Conservation (phyloP, 2,113 vertebrate species). For the Protomyctophum bolini region DNA sequence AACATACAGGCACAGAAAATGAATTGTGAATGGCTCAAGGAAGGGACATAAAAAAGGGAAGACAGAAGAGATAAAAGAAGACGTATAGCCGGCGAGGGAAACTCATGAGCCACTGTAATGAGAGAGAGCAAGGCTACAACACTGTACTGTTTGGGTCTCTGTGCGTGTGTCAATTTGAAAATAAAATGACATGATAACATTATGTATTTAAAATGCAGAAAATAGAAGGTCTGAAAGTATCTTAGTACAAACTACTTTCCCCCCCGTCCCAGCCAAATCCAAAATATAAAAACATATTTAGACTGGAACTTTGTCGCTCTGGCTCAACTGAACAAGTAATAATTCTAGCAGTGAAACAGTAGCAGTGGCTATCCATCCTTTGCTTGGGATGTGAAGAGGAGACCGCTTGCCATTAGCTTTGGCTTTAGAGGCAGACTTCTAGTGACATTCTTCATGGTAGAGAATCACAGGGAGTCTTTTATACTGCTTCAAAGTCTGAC, state of each 20-base stretch:
- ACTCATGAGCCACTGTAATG: conserved; percentile 3
- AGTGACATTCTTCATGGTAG: too few relatives aligned
- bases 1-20: neutral
- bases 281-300: too few relatives aligned
- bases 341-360: neutral
- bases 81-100: neutral
- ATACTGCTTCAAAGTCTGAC: too few relatives aligned
- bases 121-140: conserved; percentile 39
- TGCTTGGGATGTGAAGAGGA: neutral
- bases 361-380: neutral
- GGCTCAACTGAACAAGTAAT: conserved; percentile 26
- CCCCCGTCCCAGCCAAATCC: too few relatives aligned
- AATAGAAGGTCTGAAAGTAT: too few relatives aligned
- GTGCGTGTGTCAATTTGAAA: neutral
- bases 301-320: neutral
- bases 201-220: too few relatives aligned
- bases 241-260: too few relatives aligned
- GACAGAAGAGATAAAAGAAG: neutral
- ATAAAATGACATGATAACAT: too few relatives aligned
- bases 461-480: too few relatives aligned
- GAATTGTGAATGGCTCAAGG: neutral
- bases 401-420: too few relatives aligned
- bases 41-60: neutral
- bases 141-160: neutral
- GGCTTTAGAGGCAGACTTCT: too few relatives aligned